Evolutionary conservation across 2,888 invertebrate species (phyloP), one percentile per base, ranked within the genome.

Genomic region (Sepiola atlantica): DNA sequence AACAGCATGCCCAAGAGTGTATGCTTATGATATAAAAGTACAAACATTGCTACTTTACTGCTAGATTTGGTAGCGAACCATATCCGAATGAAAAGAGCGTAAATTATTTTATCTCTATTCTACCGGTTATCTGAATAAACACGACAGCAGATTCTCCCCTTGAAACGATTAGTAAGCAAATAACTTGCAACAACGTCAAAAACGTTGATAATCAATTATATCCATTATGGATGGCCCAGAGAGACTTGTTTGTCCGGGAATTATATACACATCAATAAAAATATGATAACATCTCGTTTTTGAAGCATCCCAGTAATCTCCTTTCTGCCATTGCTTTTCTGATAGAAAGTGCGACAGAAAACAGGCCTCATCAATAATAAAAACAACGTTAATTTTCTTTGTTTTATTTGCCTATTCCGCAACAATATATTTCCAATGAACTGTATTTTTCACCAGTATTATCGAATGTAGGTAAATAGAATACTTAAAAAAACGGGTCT

Each of bases 81-180:
- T 77, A 16, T 0, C 3, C 77, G 12, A 0, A 77, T 2, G n/a
- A n/a, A 3, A 0, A n/a, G 77, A 2, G 77, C n/a, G n/a, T 14
- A 77, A 32, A 77, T 77, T n/a, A n/a, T 77, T 77, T 77, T 77
- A 77, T 77, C 14, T n/a, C 77, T 18, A 77, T n/a, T 32, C 14
- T n/a, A 16, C 12, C n/a, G 0, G 77, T 77, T 77, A 77, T 77
- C 77, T n/a, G n/a, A 4, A 77, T 14, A 77, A 32, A 77, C 77
- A 4, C 16, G 32, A n/a, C 77, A 45, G 45, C n/a, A 77, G n/a
- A 32, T 77, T 77, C 77, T 77, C 77, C 77, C 12, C 77, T 77
- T 77, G n/a, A 77, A 77, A 77, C 61, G n/a, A n/a, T n/a, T 77
- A 77, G n/a, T 77, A 77, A 77, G 18, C 77, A 77, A n/a, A 77